A percentile compares a stretch with the other conserved stretches of the same genome.
Evolutionary conservation across 2,888 invertebrate genomes (phyloP).

Genomic region (Erynnis tages): DNA sequence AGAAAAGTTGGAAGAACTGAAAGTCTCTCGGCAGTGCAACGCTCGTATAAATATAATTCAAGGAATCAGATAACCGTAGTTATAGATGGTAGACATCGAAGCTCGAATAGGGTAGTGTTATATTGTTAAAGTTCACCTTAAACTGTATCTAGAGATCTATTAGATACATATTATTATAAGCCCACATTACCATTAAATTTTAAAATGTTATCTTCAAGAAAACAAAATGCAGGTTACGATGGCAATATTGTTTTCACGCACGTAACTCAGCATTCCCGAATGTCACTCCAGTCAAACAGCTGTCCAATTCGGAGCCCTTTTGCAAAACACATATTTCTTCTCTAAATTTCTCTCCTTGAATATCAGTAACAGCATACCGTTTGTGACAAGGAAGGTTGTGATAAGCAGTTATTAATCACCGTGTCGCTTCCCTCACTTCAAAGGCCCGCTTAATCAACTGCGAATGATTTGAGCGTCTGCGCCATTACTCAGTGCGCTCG

Average conservation of each 20-base stretch:
- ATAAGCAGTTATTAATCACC: conserved; percentile 73
- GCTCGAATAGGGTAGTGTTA: too few relatives aligned
- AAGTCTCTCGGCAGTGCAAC: background rate
- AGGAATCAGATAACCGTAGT: background rate
- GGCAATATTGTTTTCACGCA: too few relatives aligned
- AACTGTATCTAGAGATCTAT: too few relatives aligned
- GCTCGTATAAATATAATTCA: background rate
- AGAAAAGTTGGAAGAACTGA: background rate
- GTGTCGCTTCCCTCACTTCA: conserved; percentile 62
- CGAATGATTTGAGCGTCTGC: conserved; percentile 60
- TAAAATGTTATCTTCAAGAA: too few relatives aligned
- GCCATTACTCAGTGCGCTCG: conserved; percentile 66
- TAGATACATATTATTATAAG: too few relatives aligned
- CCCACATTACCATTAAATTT: too few relatives aligned
- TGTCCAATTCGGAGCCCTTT: background rate
- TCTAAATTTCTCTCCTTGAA: background rate
- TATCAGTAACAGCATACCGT: conserved; percentile 19
- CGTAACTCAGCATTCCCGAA: too few relatives aligned
- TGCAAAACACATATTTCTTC: background rate
- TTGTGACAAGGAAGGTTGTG: conserved; percentile 48
- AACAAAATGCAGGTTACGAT: too few relatives aligned
- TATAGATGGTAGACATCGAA: background rate
- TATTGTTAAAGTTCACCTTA: too few relatives aligned
- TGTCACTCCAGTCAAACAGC: background rate
- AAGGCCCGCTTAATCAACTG: conserved; percentile 74